Percentiles rank a stretch among this genome's conserved stretches.
phyloP scores from a whole-genome alignment of 2,888 invertebrate species.

The Ophioninae sp. region DNA sequence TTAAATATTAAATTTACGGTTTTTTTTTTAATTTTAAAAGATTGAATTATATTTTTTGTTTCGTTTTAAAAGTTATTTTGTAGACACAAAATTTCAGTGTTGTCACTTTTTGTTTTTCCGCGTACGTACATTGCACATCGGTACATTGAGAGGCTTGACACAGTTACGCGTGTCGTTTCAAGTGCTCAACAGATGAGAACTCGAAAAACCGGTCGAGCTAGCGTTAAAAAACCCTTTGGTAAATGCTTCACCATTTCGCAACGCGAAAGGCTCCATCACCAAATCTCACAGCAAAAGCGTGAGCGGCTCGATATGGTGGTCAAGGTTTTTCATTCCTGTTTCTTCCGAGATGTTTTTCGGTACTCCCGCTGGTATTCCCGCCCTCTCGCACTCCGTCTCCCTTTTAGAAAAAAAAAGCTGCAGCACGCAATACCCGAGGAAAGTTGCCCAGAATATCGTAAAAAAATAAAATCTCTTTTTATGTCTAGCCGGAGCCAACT shows the following conservation, averaged over 20 bases:
- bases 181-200: constrained; percentile 14
- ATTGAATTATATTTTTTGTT: too few relatives aligned
- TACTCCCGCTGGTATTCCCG: not conserved
- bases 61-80: too few relatives aligned
- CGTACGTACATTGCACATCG: not conserved
- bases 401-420: not conserved
- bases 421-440: not conserved
- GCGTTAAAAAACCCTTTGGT: constrained; percentile 11
- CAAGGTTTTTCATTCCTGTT: not conserved
- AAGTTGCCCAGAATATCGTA: not conserved
- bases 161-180: constrained; percentile 9
- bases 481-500: not conserved
- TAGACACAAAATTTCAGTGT: too few relatives aligned
- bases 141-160: constrained; percentile 2
- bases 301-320: not conserved
- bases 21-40: too few relatives aligned
- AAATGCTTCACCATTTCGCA: constrained; percentile 17
- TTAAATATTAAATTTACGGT: too few relatives aligned
- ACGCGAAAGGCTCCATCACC: not conserved
- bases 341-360: not conserved
- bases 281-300: constrained; percentile 14
- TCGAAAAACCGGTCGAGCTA: constrained; percentile 35
- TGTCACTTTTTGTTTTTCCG: not conserved
- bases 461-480: not conserved
- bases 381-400: not conserved